These are phyloP conservation scores for Dicaeum eximium DNA, from an alignment of 2,113 vertebrate species.

Conservation along the genomic window DNA sequence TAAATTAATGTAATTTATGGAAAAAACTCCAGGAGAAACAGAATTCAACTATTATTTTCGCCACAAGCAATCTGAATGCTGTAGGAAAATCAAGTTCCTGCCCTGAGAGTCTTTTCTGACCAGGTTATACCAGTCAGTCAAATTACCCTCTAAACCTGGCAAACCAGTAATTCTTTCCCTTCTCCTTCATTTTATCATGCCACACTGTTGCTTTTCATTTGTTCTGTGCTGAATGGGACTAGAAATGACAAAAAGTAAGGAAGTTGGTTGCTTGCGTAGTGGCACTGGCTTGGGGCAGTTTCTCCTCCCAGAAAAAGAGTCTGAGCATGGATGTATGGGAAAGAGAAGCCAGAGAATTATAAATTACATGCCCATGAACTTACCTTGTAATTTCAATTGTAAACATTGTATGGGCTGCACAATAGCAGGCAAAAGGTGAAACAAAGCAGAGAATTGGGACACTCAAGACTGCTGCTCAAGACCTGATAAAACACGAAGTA, in stretches of 20 bases:
- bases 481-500: background rate
- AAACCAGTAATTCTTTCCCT: background rate
- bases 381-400: background rate
- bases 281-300: background rate
- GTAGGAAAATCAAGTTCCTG: background rate
- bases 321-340: background rate
- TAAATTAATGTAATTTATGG: background rate
- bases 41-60: background rate
- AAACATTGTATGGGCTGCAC: background rate
- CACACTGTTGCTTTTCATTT: background rate
- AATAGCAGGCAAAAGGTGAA: background rate
- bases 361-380: background rate
- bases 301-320: background rate
- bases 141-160: background rate
- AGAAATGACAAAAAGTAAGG: background rate
- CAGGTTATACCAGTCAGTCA: background rate
- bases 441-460: background rate
- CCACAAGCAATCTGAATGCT: background rate
- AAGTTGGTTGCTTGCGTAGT: background rate
- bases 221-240: background rate
- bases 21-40: background rate
- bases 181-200: background rate
- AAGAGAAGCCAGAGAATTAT: background rate
- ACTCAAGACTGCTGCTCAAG: background rate
- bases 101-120: background rate